Evolutionary conservation across 2,113 vertebrate species (phyloP).

Genomic region (Oryzias javanicus): DNA sequence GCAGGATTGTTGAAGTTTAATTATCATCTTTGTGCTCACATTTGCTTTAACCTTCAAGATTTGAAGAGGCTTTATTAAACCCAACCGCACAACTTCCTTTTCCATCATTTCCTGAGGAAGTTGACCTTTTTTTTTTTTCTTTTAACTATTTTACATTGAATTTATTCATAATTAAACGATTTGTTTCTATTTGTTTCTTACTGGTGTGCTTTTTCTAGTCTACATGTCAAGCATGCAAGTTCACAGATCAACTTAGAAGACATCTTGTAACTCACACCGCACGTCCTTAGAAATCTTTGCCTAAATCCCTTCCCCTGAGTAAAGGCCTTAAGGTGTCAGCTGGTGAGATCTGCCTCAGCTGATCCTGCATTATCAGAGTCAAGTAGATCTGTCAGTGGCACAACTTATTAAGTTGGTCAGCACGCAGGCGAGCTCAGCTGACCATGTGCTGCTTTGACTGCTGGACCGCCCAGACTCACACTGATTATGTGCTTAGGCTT

Average conservation of each 20-base stretch:
- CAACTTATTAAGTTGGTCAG: slow-evolving; percentile 37
- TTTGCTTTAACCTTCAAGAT: neutral
- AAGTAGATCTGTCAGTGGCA: slow-evolving; percentile 42
- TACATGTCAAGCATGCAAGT: neutral
- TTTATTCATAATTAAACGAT: neutral
- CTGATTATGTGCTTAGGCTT: slow-evolving; percentile 41
- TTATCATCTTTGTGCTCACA: neutral
- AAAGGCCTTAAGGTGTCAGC: slow-evolving; percentile 48
- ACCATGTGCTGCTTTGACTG: slow-evolving; percentile 29
- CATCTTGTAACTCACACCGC: slow-evolving; percentile 35
- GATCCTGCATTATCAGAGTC: slow-evolving; percentile 42
- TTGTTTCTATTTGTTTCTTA: neutral
- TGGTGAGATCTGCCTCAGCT: slow-evolving; percentile 45
- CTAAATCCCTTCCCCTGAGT: slow-evolving; percentile 39
- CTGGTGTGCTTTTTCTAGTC: neutral
- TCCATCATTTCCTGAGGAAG: slow-evolving; percentile 30
- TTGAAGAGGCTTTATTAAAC: neutral
- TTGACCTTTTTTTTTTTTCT: slow-evolving; percentile 16
- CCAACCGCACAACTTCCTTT: slow-evolving; percentile 27
- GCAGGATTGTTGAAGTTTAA: neutral
- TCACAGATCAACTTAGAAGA: slow-evolving; percentile 27
- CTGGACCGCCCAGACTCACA: slow-evolving; percentile 18
- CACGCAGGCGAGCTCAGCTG: slow-evolving; percentile 36
- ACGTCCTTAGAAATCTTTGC: slow-evolving; percentile 43
- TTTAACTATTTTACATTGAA: slow-evolving; percentile 16